These are phyloP conservation scores for Drosophila kanapiae DNA, from an alignment of 1,140 invertebrate genomes.

Conservation along the genomic window DNA sequence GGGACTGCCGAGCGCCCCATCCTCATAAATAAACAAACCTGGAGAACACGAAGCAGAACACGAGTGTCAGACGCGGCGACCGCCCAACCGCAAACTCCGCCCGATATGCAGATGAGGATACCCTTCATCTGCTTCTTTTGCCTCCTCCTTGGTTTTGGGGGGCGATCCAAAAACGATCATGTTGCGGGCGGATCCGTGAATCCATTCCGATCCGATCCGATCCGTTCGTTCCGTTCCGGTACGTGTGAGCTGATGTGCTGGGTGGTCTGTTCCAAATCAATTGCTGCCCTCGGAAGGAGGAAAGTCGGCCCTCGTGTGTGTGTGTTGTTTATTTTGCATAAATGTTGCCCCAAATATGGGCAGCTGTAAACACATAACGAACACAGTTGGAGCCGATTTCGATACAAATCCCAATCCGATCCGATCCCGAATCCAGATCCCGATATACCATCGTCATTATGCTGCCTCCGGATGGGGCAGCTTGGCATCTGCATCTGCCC, in stretches of 20 bases:
- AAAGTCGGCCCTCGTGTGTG: constrained; percentile 17
- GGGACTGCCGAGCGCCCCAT: constrained; percentile 8
- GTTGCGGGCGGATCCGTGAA: constrained; percentile 34
- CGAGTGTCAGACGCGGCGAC: constrained; percentile 63
- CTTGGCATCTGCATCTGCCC: constrained; percentile 46
- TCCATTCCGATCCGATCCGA: constrained; percentile 14
- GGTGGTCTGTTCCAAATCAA: constrained; percentile 84
- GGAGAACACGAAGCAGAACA: constrained; percentile 75
- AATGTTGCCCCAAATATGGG: constrained; percentile 84
- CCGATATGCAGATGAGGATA: constrained; percentile 69
- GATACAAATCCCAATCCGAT: constrained; percentile 9
- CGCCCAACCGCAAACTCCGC: constrained; percentile 35
- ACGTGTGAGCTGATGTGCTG: constrained; percentile 82
- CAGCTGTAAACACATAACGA: constrained; percentile 82
- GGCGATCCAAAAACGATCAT: constrained; percentile 36
- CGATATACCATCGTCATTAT: constrained; percentile 49
- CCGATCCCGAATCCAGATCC: constrained; percentile 23
- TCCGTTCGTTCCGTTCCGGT: constrained; percentile 72
- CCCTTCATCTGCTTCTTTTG: background rate
- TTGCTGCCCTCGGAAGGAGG: constrained; percentile 63
- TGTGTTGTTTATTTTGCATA: constrained; percentile 80
- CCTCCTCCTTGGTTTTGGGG: too few species aligned
- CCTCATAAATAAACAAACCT: constrained; percentile 81
- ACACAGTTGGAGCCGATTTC: constrained; percentile 48
- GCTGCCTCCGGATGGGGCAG: constrained; percentile 50